Conservation (phyloP, 1,140 invertebrate species). For the Drosophila miranda region DNA sequence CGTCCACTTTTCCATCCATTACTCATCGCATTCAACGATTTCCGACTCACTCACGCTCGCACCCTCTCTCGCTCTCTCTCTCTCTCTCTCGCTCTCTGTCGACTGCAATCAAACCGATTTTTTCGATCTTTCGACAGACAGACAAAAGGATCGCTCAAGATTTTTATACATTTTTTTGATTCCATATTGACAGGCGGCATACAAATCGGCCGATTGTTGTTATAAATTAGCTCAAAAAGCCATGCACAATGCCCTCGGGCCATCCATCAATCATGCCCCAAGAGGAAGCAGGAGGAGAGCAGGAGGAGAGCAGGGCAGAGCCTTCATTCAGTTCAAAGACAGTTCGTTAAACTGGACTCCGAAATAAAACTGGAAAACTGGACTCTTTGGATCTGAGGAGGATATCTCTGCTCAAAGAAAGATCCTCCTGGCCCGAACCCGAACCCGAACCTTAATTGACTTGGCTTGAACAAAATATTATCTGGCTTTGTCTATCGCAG, state of each 20-base stretch:
- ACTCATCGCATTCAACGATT: conserved; percentile 76
- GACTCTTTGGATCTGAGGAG: conserved; percentile 23
- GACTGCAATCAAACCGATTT: conserved; percentile 44
- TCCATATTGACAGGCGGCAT: conserved; percentile 74
- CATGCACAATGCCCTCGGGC: conserved; percentile 63
- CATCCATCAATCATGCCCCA: conserved; percentile 62
- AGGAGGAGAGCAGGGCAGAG: background rate
- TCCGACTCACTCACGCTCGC: conserved; percentile 41
- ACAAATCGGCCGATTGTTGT: conserved; percentile 73
- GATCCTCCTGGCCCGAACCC: too few relatives aligned
- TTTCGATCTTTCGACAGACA: conserved; percentile 25
- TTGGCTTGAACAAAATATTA: conserved; percentile 49
- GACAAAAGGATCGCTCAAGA: conserved; percentile 72
- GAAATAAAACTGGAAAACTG: too few relatives aligned
- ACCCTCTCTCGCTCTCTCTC: too few relatives aligned
- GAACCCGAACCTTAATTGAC: conserved; percentile 63
- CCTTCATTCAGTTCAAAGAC: conserved; percentile 45
- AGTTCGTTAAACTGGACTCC: conserved; percentile 56
- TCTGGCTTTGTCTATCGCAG: conserved; percentile 67
- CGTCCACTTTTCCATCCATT: conserved; percentile 63
- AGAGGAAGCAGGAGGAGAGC: conserved; percentile 8
- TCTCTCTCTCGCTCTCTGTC: background rate
- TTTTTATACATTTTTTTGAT: conserved; percentile 62
- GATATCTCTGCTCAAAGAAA: conserved; percentile 35
- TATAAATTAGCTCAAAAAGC: conserved; percentile 77